These are phyloP conservation scores for Drosophila seguyi DNA, from an alignment of 1,140 invertebrate species.

Conservation along the genomic window DNA sequence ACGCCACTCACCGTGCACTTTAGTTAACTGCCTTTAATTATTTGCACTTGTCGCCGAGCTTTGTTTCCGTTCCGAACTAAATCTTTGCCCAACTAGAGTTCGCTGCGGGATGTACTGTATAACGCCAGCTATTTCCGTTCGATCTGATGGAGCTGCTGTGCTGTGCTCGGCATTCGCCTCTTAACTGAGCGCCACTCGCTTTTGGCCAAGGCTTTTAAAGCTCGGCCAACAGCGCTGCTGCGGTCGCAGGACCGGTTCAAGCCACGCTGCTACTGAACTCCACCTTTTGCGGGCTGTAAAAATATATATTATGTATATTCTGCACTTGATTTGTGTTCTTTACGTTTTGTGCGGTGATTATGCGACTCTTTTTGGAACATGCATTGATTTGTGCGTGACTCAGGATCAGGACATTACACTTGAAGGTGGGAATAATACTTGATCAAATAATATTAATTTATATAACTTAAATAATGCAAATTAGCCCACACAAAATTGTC, in stretches of 20 bases:
- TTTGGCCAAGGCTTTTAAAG: conserved; percentile 67
- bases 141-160: conserved; percentile 40
- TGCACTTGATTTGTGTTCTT: conserved; percentile 35
- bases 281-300: conserved; percentile 12
- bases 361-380: conserved; percentile 8
- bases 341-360: conserved; percentile 29
- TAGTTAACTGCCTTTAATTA: conserved; percentile 72
- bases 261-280: conserved; percentile 16
- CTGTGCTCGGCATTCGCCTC: conserved; percentile 41
- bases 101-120: conserved; percentile 6
- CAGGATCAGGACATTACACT: background rate
- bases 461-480: too few species aligned
- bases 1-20: conserved; percentile 73
- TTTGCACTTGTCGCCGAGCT: conserved; percentile 64
- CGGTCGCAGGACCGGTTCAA: conserved; percentile 72
- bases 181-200: conserved; percentile 68
- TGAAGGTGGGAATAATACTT: too few species aligned
- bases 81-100: conserved; percentile 32
- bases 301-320: conserved; percentile 19
- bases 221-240: conserved; percentile 32
- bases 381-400: conserved; percentile 23
- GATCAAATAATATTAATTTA: background rate
- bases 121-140: background rate
- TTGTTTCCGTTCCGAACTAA: conserved; percentile 57
- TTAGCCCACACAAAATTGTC: too few species aligned